Evolutionary conservation across 2,888 invertebrate genomes (phyloP), one percentile per base, ranked within the genome.

Genomic region (Conops quadrifasciatus): DNA sequence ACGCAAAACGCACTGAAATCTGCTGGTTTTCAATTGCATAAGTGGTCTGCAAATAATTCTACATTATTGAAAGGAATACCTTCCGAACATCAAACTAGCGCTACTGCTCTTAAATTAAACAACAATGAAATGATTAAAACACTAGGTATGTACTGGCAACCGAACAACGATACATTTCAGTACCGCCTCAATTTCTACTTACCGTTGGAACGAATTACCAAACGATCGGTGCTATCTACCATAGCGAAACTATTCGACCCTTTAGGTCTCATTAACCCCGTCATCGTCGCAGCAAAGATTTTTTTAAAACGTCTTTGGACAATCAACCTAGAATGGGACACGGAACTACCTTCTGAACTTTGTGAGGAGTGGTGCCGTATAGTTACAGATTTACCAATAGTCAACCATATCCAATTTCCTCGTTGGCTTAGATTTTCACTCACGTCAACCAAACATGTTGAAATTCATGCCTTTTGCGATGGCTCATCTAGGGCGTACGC

Each of bases 381-480:
- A 11, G 24, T 56, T n/a, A 13, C 53, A 56, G 53, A 56, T 56
- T 21, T 56, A 56, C 53, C 53, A 7, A 56, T 11, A 24, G 24
- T 56, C 19, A 56, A 49, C 49, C 7, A 49, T 21, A 19, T 43
- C 47, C 28, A 67, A 63, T 1, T 66, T 45, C 30, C 47, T 65
- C 70, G 30, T 49, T 67, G 53, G 26, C 47, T 36, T 58, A 49
- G 53, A 49, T 70, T 16, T 60, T 53, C 26, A 72, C 67, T 51
- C 71, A 70, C 68, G 15, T 30, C 30, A 21, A 62, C 51, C 62
- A 56, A 45, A 19, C 30, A 45, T 1, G 66, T 59, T 2, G 47
- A 36, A 36, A 56, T 70, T 49, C 73, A 73, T 64, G 71, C 70
- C 1, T 73, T 73, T 53, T 64, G 70, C 21, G 71, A 73, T 53